Base-by-base conservation (phyloP, 2,113 vertebrate species). In the Arvicanthis niloticus region DNA sequence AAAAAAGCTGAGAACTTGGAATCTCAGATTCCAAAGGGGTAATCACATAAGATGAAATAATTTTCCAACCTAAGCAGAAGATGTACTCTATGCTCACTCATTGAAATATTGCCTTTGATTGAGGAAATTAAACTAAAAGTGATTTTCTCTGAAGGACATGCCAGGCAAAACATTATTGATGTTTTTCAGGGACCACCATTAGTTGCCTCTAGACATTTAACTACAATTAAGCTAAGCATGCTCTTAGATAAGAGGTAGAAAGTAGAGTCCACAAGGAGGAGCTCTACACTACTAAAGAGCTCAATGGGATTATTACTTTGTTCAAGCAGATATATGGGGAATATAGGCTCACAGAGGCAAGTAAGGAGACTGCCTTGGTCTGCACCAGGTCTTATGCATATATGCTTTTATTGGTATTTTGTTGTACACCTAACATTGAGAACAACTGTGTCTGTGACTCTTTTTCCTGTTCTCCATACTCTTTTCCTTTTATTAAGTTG, bases 1-100 rank as follows among this genome's bases (percentile, higher is more conserved):
- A 51, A 51, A 11, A 34, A 80, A 80, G 8, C 4, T 80, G 31
- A 56, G 31, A 80, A 56, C 48, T 80, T 56, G 10, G 15, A 37
- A 22, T 19, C 4, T 56, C 26, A 37, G 31, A 80, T 80, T 80
- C 9, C 19, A 51, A 56, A 56, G 31, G 34, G 34, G 17, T 22
- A 37, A 17, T 37, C 31, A 37, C 48, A 53, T 7, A 17, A 10
- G 13, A 34, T 15, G 16, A 21, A 78, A 51, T 53, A 53, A 9
- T 53, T 51, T 8, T 31, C 29, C 9, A 80, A 1, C 4, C 8
- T 80, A 17, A 51, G 26, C 31, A 10, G 16, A 80, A 56, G 31
- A 24, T 4, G 3, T 22, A 37, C 31, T 53, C 31, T 19, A 15
- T 8, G 7, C 1, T 0, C 2, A 53, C 7, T 37, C 48, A 51